Evolutionary conservation across 1,140 invertebrate genomes (phyloP).

Genomic region (Drosophila seguyi): DNA sequence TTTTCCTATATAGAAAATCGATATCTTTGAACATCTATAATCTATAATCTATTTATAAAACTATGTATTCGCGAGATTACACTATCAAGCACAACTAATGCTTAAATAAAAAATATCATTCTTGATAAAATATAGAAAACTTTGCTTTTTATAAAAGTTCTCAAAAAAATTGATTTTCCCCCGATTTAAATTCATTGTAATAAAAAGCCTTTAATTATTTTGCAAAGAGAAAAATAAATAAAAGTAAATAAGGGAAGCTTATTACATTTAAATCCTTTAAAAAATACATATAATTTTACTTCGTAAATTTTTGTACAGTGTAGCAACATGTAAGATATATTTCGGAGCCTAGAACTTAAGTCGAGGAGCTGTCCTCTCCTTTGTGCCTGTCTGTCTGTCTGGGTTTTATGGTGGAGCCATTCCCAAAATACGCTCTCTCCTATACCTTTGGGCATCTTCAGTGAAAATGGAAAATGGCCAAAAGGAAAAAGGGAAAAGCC

Average conservation of each 20-base stretch:
- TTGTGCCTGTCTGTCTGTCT: slow-evolving; percentile 7
- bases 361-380: slow-evolving; percentile 19
- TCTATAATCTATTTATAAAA: too few species aligned
- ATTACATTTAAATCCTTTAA: too few species aligned
- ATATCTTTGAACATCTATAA: too few species aligned
- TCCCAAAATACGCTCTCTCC: slow-evolving; percentile 33
- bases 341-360: slow-evolving; percentile 16
- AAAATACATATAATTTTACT: too few species aligned
- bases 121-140: background rate
- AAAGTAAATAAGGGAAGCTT: background rate
- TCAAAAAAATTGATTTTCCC: background rate
- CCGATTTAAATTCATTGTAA: too few species aligned
- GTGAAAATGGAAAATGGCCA: slow-evolving; percentile 25
- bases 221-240: background rate
- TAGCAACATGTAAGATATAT: slow-evolving; percentile 9
- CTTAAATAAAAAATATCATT: too few species aligned
- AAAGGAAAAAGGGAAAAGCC: background rate
- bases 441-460: slow-evolving; percentile 46
- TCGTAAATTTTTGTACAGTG: background rate
- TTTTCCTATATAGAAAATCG: too few species aligned
- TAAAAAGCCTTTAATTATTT: background rate
- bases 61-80: too few species aligned
- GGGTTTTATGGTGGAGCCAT: slow-evolving; percentile 30
- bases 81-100: too few species aligned
- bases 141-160: background rate